A percentile compares a stretch with the other conserved stretches of the same genome.
Conservation (phyloP, 2,113 vertebrate species). For the Lagopus leucura region DNA sequence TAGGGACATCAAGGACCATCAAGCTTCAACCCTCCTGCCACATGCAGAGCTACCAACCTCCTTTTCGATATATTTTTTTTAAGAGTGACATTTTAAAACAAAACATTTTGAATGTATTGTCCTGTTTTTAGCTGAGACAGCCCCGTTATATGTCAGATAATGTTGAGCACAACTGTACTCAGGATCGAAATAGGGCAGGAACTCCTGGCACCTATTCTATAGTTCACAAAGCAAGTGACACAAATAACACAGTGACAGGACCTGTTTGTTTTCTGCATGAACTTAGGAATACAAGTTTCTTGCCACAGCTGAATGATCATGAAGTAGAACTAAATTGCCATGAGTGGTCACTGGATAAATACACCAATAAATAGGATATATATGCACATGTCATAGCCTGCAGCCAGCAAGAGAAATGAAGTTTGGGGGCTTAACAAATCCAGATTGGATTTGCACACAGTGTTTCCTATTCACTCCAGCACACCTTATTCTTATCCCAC, state of each 20-base stretch:
- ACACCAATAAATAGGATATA: background rate
- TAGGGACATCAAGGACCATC: no score
- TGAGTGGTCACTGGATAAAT: background rate
- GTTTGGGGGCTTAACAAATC: background rate
- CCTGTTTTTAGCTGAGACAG: no score
- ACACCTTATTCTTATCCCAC: background rate
- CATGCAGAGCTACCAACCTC: no score
- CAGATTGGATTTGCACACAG: background rate
- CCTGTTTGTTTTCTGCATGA: background rate
- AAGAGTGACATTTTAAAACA: background rate
- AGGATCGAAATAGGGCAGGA: background rate
- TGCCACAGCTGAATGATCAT: background rate
- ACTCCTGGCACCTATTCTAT: background rate
- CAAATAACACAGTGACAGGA: background rate
- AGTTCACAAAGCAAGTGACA: background rate
- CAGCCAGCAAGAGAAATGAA: background rate
- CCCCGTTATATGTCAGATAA: background rate
- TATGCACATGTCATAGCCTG: background rate
- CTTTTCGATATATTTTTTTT: background rate
- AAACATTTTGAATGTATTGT: background rate
- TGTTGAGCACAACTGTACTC: background rate
- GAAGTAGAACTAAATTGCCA: background rate
- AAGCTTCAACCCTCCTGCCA: no score
- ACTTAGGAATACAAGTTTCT: slow-evolving; percentile 19
- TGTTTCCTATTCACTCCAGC: background rate